Evolutionary conservation across 2,113 vertebrate genomes (phyloP).

Genomic region (Cynoglossus semilaevis): DNA sequence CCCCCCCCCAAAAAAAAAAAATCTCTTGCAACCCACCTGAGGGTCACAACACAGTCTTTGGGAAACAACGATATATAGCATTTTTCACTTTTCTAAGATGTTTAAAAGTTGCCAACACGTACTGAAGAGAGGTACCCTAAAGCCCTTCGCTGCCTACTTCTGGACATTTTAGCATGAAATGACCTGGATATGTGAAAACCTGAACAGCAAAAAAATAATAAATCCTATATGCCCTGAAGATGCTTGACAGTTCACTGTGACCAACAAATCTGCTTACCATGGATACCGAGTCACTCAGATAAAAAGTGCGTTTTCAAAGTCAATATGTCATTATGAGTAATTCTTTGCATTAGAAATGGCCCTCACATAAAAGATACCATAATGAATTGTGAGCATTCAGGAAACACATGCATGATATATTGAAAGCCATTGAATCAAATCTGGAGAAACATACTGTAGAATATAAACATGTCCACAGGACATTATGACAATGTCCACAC

Average conservation of each 20-base stretch:
- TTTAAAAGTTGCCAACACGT: too few relatives aligned
- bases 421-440: conserved; percentile 22
- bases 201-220: neutral
- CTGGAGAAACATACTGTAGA: conserved; percentile 19
- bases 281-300: conserved; percentile 44
- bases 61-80: too few relatives aligned
- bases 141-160: too few relatives aligned
- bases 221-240: conserved; percentile 13
- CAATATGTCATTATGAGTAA: conserved; percentile 50
- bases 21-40: too few relatives aligned
- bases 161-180: too few relatives aligned
- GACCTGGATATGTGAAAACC: too few relatives aligned
- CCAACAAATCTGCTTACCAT: conserved; percentile 53
- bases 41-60: too few relatives aligned
- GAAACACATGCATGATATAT: conserved; percentile 17
- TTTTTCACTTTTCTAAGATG: too few relatives aligned
- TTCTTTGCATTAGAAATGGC: conserved; percentile 27
- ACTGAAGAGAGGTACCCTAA: too few relatives aligned
- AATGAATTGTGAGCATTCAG: conserved; percentile 19
- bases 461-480: conserved; percentile 27
- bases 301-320: conserved; percentile 40
- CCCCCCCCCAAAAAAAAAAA: too few relatives aligned
- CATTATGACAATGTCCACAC: neutral
- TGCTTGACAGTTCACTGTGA: conserved; percentile 6
- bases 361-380: conserved; percentile 11